Conservation (phyloP, 2,888 invertebrate genomes). For the Hirtodrosophila alboralis region DNA sequence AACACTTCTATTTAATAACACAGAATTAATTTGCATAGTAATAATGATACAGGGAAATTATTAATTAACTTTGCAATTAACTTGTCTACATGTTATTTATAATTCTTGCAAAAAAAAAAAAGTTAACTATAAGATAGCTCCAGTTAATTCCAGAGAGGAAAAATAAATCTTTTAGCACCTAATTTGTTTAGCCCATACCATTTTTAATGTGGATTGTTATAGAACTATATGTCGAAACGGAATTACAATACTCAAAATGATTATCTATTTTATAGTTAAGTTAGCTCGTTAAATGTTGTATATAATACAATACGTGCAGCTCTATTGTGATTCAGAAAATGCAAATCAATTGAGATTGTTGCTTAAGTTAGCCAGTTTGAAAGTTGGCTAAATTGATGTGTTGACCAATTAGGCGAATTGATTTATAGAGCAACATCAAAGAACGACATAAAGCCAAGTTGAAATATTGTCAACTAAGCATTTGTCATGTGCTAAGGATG, state of each 20-base stretch:
- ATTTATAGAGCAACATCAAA: slow-evolving; percentile 43
- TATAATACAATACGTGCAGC: background rate
- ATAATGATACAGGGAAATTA: slow-evolving; percentile 27
- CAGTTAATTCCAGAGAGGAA: background rate
- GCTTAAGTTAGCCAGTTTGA: slow-evolving; percentile 8
- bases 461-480: slow-evolving; percentile 21
- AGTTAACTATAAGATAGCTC: slow-evolving; percentile 1
- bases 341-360: slow-evolving; percentile 37
- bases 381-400: slow-evolving; percentile 42
- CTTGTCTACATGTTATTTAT: slow-evolving; percentile 48
- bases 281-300: slow-evolving; percentile 1
- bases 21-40: slow-evolving; percentile 25
- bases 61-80: slow-evolving; percentile 41
- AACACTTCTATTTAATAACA: slow-evolving; percentile 19
- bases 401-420: slow-evolving; percentile 37
- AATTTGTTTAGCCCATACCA: slow-evolving; percentile 2
- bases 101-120: background rate
- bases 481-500: slow-evolving; percentile 33
- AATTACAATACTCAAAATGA: background rate
- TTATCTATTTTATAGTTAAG: slow-evolving; percentile 1
- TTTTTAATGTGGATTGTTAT: slow-evolving; percentile 3
- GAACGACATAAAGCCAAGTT: slow-evolving; percentile 3
- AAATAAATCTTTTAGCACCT: slow-evolving; percentile 3
- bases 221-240: slow-evolving; percentile 10
- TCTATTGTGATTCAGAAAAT: slow-evolving; percentile 17